Conservation (phyloP, 2,113 vertebrate species). For the Melanotaenia duboulayi region DNA sequence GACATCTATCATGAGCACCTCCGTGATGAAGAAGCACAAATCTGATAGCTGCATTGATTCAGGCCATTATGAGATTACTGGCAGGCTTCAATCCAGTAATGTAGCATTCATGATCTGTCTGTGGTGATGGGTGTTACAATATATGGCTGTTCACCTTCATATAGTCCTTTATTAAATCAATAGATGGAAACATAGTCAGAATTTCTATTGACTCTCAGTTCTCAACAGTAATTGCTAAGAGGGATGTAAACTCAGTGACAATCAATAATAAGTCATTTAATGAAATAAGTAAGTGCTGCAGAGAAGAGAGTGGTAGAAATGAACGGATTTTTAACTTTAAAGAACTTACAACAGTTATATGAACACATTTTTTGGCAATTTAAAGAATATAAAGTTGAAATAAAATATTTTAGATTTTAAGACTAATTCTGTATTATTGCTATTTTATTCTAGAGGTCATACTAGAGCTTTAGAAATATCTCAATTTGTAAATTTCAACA, state of each 20-base stretch:
- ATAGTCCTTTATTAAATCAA: slow-evolving; percentile 49
- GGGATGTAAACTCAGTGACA: slow-evolving; percentile 39
- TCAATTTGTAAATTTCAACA: too few species aligned
- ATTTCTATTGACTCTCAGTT: slow-evolving; percentile 49
- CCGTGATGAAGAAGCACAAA: slow-evolving; percentile 56
- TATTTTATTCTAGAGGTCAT: too few species aligned
- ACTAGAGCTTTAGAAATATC: too few species aligned
- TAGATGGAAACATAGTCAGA: slow-evolving; percentile 43
- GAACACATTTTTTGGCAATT: too few species aligned
- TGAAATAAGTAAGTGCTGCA: slow-evolving; percentile 34
- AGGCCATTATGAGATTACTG: slow-evolving; percentile 57
- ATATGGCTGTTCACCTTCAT: slow-evolving; percentile 60
- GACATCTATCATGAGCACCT: slow-evolving; percentile 48
- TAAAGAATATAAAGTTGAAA: too few species aligned
- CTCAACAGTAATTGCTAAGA: slow-evolving; percentile 44
- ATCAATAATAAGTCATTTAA: slow-evolving; percentile 52
- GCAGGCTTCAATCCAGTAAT: slow-evolving; percentile 60
- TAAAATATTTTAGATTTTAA: too few species aligned
- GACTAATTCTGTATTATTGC: too few species aligned
- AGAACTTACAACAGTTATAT: not conserved
- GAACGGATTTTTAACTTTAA: not conserved
- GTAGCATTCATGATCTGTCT: slow-evolving; percentile 44
- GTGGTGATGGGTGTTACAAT: slow-evolving; percentile 31
- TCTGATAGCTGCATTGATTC: slow-evolving; percentile 61
- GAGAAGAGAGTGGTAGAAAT: not conserved